phyloP scores from a whole-genome alignment of 2,888 invertebrate species.

The Volucella inflata region DNA sequence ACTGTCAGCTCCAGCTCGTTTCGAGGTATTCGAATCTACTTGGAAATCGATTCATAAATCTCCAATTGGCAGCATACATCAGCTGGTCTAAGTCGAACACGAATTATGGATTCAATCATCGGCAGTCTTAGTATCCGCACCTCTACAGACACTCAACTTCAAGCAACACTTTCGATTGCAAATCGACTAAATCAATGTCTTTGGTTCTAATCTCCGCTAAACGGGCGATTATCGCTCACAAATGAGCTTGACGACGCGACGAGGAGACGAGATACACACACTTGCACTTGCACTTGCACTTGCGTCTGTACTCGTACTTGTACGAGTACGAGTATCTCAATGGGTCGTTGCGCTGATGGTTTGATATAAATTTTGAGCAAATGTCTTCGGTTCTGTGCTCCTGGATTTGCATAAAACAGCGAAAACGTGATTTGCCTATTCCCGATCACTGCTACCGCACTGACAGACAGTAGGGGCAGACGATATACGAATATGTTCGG shows the following conservation, averaged over 20 bases:
- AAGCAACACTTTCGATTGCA: slow-evolving; percentile 61
- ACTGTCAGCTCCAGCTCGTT: slow-evolving; percentile 48
- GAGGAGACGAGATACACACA: slow-evolving; percentile 38
- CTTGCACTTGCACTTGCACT: slow-evolving; percentile 42
- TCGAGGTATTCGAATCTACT: slow-evolving; percentile 33
- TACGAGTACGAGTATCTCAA: not conserved
- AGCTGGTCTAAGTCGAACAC: slow-evolving; percentile 68
- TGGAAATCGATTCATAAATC: slow-evolving; percentile 72
- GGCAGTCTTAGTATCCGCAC: slow-evolving; percentile 9
- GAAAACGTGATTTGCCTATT: slow-evolving; percentile 65
- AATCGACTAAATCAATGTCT: slow-evolving; percentile 65
- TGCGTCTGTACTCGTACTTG: slow-evolving; percentile 33
- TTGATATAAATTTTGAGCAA: slow-evolving; percentile 64
- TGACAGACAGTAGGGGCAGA: not conserved
- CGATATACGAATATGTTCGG: slow-evolving; percentile 18
- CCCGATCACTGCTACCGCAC: slow-evolving; percentile 13
- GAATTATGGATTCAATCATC: slow-evolving; percentile 67
- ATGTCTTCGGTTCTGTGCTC: slow-evolving; percentile 55
- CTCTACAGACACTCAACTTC: not conserved
- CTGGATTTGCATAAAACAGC: slow-evolving; percentile 74
- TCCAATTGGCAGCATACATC: slow-evolving; percentile 62
- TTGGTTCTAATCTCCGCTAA: slow-evolving; percentile 68
- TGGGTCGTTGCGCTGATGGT: slow-evolving; percentile 18
- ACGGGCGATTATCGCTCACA: slow-evolving; percentile 70
- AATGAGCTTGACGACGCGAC: slow-evolving; percentile 58